A percentile compares a stretch with the other conserved stretches of the same genome.
phyloP scores from a whole-genome alignment of 1,140 invertebrate genomes.

The Lethocerus indicus region DNA sequence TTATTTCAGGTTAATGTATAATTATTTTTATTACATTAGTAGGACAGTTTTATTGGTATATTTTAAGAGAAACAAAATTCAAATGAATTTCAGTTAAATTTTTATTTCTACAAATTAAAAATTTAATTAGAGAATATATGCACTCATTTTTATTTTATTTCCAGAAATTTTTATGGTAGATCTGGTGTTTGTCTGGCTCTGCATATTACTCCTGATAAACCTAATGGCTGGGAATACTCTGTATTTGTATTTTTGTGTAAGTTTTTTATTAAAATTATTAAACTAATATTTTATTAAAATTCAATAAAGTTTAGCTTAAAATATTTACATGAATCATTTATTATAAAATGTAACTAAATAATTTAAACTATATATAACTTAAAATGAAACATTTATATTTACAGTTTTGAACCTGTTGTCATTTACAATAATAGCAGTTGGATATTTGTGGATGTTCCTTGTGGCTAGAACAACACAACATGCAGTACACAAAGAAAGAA shows the following conservation, averaged over 20 bases:
- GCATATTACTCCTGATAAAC: conserved; percentile 34
- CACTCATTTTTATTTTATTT: conserved; percentile 12
- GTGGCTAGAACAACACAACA: conserved; percentile 30
- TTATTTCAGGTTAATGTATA: conserved; percentile 24
- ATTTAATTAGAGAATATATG: too few relatives aligned
- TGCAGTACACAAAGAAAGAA: conserved; percentile 23
- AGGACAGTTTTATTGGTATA: not conserved
- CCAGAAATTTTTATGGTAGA: conserved; percentile 34
- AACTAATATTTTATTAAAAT: too few relatives aligned
- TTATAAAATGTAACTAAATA: not conserved
- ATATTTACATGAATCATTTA: not conserved
- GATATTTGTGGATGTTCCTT: conserved; percentile 38
- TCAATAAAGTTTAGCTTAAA: not conserved
- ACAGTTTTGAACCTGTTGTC: conserved; percentile 31
- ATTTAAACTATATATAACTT: not conserved
- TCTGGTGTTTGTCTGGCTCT: conserved; percentile 39
- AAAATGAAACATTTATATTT: not conserved
- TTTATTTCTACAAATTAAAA: too few relatives aligned
- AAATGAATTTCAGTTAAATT: not conserved
- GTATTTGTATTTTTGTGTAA: conserved; percentile 35
- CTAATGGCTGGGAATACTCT: conserved; percentile 40
- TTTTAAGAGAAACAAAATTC: not conserved
- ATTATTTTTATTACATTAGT: not conserved
- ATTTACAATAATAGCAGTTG: conserved; percentile 32
- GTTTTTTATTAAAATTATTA: conserved; percentile 9